Evolutionary conservation across 2,888 invertebrate genomes (phyloP).

Genomic region (Caenorhabditis wallacei): DNA sequence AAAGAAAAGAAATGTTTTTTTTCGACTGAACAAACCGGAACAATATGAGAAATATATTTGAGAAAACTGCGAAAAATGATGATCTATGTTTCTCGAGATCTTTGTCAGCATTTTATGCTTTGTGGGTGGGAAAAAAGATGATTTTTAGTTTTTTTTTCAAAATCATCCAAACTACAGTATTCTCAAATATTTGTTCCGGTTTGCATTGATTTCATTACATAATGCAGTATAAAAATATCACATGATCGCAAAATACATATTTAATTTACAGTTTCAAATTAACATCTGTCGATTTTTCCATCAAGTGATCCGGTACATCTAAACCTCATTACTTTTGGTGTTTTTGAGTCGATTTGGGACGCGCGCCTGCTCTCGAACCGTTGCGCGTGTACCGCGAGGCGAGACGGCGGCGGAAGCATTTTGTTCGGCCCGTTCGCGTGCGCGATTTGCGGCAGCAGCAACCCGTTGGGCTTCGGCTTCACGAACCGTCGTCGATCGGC

Average conservation of each 20-base stretch:
- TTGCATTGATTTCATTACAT: background rate
- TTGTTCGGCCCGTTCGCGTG: constrained; percentile 14
- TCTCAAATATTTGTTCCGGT: constrained; percentile 4
- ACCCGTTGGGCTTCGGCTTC: constrained; percentile 59
- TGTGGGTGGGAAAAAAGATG: background rate
- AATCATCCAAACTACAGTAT: too few species aligned
- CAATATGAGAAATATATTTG: background rate
- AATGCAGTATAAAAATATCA: background rate
- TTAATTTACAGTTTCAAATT: background rate
- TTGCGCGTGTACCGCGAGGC: constrained; percentile 50
- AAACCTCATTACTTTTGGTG: constrained; percentile 64
- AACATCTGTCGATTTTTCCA: constrained; percentile 31
- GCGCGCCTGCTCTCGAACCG: constrained; percentile 61
- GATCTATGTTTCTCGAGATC: background rate
- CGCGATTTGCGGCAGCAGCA: constrained; percentile 27
- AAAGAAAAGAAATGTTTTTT: background rate
- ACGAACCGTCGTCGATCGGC: constrained; percentile 64
- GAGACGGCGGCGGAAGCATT: constrained; percentile 18
- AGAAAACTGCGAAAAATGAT: constrained; percentile 5
- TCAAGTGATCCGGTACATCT: constrained; percentile 51
- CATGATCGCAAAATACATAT: background rate
- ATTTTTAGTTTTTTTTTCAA: background rate
- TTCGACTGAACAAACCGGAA: background rate
- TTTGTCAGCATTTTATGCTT: background rate
- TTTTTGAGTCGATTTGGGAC: constrained; percentile 62